Evolutionary conservation across 2,113 vertebrate genomes (phyloP).

Genomic region (Periophthalmus modestus): DNA sequence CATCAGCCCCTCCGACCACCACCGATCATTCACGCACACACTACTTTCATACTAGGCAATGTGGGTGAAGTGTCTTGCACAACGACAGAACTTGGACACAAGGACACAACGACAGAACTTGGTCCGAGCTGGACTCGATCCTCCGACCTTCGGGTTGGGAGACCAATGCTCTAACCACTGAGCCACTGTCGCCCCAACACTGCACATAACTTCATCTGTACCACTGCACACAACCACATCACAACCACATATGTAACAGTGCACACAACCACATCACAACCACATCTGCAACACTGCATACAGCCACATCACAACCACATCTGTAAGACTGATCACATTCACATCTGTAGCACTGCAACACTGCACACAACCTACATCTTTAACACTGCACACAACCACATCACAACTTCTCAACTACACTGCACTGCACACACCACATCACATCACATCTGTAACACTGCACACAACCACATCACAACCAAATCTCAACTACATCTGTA

Average conservation of each 20-base stretch:
- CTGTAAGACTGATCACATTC: too few relatives aligned
- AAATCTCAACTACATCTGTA: conserved; percentile 68
- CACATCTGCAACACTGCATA: not conserved
- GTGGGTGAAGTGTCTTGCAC: too few relatives aligned
- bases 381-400: conserved; percentile 43
- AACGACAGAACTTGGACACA: too few relatives aligned
- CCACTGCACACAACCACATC: conserved; percentile 81
- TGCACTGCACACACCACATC: not conserved
- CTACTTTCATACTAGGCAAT: too few relatives aligned
- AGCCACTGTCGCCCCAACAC: too few relatives aligned
- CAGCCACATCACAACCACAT: not conserved
- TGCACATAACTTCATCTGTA: conserved; percentile 46
- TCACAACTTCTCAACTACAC: not conserved
- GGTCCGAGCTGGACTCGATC: too few relatives aligned
- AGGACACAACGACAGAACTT: too few relatives aligned
- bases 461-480: not conserved
- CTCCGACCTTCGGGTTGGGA: too few relatives aligned
- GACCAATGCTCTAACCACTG: too few relatives aligned
- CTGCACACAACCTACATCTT: conserved; percentile 47
- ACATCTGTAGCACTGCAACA: too few relatives aligned
- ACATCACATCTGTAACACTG: not conserved
- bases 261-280: not conserved
- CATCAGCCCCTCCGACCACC: too few relatives aligned
- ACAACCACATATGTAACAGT: conserved; percentile 76
- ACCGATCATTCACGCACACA: too few relatives aligned